phyloP scores from a whole-genome alignment of 2,888 invertebrate genomes.

The Apamea crenata region DNA sequence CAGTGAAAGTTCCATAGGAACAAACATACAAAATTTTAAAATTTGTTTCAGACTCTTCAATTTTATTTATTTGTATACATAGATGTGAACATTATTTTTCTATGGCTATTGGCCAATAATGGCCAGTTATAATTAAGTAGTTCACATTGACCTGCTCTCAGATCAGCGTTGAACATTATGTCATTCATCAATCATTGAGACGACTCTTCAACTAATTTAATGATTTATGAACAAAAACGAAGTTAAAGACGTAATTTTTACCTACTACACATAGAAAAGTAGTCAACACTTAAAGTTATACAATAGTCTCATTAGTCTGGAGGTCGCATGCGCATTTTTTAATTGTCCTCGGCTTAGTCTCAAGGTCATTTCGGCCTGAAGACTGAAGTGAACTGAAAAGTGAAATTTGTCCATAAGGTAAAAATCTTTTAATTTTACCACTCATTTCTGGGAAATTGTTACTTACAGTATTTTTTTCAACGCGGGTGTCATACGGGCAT shows the following conservation, averaged over 20 bases:
- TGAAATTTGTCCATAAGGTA: no score
- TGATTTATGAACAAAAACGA: background rate
- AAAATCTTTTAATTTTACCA: no score
- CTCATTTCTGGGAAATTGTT: no score
- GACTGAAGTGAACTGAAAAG: no score
- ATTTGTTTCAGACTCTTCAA: no score
- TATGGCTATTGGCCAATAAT: background rate
- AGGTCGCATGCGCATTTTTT: background rate
- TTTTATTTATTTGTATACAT: no score
- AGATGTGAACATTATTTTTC: background rate
- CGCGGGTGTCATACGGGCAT: no score
- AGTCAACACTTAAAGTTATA: background rate
- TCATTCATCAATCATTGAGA: background rate
- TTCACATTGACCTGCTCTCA: background rate
- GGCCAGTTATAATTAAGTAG: background rate
- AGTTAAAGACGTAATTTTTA: background rate
- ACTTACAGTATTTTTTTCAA: no score
- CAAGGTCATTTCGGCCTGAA: no score
- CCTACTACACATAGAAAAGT: background rate
- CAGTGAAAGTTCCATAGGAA: no score
- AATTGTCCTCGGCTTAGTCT: background rate
- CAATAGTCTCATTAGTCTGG: constrained; percentile 4
- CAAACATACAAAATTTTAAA: no score
- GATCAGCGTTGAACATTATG: background rate
- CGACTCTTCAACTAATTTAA: background rate